phyloP scores from a whole-genome alignment of 2,113 vertebrate genomes.

The Trematomus loennbergii region DNA sequence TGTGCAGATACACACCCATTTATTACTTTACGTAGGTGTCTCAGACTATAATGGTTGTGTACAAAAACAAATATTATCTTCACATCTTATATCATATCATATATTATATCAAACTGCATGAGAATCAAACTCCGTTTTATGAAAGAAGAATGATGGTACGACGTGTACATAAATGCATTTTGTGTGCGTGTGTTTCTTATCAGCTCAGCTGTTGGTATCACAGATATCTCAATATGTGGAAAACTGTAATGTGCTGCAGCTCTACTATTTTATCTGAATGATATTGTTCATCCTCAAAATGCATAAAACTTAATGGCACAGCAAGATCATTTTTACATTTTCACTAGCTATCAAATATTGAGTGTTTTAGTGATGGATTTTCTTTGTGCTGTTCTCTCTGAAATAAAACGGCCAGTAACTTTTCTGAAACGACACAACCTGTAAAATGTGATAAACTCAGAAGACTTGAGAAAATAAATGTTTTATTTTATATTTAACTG shows the following conservation, averaged over 20 bases:
- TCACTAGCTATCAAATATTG: slow-evolving; percentile 6
- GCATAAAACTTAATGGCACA: background rate
- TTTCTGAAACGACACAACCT: background rate
- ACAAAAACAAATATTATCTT: background rate
- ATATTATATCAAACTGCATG: background rate
- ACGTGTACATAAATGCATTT: background rate
- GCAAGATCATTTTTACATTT: slow-evolving; percentile 4
- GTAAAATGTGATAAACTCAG: slow-evolving; percentile 2
- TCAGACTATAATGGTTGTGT: background rate
- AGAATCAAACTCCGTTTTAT: background rate
- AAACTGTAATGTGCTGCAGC: slow-evolving; percentile 8
- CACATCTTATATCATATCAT: background rate
- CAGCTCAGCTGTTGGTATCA: background rate
- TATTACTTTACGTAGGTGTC: background rate
- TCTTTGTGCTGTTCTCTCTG: slow-evolving; percentile 24
- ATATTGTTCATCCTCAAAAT: slow-evolving; percentile 18
- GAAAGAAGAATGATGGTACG: background rate
- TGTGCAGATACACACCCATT: background rate
- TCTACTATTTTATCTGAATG: slow-evolving; percentile 6
- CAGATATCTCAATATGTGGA: background rate
- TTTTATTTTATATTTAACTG: background rate
- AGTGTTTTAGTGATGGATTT: slow-evolving; percentile 12
- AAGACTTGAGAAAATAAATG: background rate
- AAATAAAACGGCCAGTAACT: slow-evolving; percentile 2
- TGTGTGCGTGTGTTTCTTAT: background rate